Percentiles rank a stretch among this genome's conserved stretches.
These are phyloP conservation scores for Temnothorax nylanderi DNA, from an alignment of 1,140 invertebrate species.

Conservation along the genomic window DNA sequence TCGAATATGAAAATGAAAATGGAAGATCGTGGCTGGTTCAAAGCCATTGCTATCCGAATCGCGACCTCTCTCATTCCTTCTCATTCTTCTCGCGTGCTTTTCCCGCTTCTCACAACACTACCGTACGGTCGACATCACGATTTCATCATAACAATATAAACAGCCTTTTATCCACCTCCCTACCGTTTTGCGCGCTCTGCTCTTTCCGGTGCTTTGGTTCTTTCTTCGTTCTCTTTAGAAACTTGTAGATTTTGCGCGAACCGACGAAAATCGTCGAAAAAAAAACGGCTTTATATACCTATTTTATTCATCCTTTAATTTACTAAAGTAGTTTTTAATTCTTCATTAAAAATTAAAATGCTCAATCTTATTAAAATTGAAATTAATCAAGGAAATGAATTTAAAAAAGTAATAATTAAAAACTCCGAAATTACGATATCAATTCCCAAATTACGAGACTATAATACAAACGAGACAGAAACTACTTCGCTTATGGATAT, in stretches of 20 bases:
- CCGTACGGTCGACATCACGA: constrained; percentile 70
- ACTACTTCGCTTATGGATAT: not conserved
- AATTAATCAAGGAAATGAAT: not conserved
- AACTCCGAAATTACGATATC: not conserved
- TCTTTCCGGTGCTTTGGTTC: constrained; percentile 5
- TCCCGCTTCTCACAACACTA: constrained; percentile 66
- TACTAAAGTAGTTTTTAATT: not conserved
- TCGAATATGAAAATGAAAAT: not conserved
- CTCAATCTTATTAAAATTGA: not conserved
- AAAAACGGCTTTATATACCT: not conserved
- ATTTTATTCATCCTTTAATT: not conserved
- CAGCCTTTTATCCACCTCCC: constrained; percentile 46
- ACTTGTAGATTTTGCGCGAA: not conserved
- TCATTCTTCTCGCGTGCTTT: constrained; percentile 16
- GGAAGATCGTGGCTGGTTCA: not conserved
- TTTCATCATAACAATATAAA: constrained; percentile 77
- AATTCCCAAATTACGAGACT: not conserved
- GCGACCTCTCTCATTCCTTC: constrained; percentile 44
- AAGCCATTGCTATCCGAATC: constrained; percentile 55
- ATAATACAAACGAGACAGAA: not conserved
- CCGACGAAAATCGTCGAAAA: not conserved
- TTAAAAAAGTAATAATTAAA: not conserved
- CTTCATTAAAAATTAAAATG: not conserved
- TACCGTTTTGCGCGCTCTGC: not conserved
- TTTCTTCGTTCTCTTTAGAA: not conserved